Conservation (phyloP, 1,140 invertebrate genomes). For the Andricus grossulariae region DNA sequence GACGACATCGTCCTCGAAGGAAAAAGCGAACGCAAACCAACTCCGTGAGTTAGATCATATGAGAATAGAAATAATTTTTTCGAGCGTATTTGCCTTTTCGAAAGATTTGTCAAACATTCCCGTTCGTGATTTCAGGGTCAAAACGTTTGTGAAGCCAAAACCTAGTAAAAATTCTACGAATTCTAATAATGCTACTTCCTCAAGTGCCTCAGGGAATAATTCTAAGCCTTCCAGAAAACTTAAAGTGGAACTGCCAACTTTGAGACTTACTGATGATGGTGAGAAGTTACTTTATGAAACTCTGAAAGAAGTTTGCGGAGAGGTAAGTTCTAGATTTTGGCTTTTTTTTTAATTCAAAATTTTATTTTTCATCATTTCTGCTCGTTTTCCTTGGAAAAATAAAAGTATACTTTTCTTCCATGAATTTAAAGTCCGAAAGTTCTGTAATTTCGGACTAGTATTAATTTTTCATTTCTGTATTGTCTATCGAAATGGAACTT, state of each 20-base stretch:
- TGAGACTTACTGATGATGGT: slow-evolving; percentile 80
- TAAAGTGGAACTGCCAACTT: slow-evolving; percentile 84
- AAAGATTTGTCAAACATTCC: slow-evolving; percentile 13
- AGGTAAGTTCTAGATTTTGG: slow-evolving; percentile 64
- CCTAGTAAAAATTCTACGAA: slow-evolving; percentile 31
- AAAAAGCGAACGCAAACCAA: slow-evolving; percentile 35
- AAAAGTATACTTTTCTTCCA: too few relatives aligned
- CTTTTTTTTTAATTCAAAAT: slow-evolving; percentile 13
- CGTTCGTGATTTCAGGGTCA: slow-evolving; percentile 14
- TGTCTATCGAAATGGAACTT: too few relatives aligned
- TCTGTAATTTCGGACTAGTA: too few relatives aligned
- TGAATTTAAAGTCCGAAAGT: too few relatives aligned
- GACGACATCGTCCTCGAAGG: slow-evolving; percentile 55
- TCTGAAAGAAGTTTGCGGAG: slow-evolving; percentile 82
- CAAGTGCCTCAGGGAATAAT: slow-evolving; percentile 20
- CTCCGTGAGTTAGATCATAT: slow-evolving; percentile 38
- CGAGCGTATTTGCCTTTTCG: neutral
- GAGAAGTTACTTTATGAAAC: slow-evolving; percentile 84
- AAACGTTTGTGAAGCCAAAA: slow-evolving; percentile 34
- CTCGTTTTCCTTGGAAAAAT: too few relatives aligned
- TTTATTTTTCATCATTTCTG: too few relatives aligned
- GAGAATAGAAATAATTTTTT: neutral
- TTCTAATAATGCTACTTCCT: neutral
- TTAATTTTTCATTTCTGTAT: too few relatives aligned
- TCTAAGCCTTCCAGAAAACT: slow-evolving; percentile 54